A percentile compares a stretch with the other conserved stretches of the same genome.
Evolutionary conservation across 2,888 invertebrate species (phyloP).

Genomic region (Ormyrus thymus): DNA sequence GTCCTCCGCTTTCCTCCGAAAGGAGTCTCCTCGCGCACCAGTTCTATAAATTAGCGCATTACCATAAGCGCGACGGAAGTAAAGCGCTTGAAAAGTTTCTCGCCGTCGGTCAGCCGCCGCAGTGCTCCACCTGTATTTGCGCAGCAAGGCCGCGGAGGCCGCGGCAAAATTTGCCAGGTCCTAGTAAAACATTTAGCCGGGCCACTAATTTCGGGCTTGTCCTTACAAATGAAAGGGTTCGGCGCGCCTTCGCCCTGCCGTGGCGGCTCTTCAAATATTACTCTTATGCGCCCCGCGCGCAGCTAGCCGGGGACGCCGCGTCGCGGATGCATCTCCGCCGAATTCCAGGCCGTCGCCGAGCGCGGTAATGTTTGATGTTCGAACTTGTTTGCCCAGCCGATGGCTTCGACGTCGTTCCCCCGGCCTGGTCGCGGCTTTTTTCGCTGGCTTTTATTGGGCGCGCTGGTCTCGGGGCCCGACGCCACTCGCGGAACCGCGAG

Average conservation of each 20-base stretch:
- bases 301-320: neutral
- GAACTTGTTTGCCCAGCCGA: conserved; percentile 65
- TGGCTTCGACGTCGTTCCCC: conserved; percentile 32
- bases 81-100: too few species aligned
- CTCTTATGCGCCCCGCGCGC: conserved; percentile 62
- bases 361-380: conserved; percentile 64
- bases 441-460: neutral
- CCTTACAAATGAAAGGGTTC: conserved; percentile 73
- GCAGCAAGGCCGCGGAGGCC: neutral
- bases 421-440: neutral
- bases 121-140: conserved; percentile 43
- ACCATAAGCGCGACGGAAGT: too few species aligned
- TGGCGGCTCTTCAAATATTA: conserved; percentile 71
- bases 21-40: too few species aligned
- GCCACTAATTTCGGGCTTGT: conserved; percentile 72
- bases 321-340: conserved; percentile 43
- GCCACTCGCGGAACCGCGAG: conserved; percentile 5
- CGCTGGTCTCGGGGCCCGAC: neutral
- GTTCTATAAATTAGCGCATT: too few species aligned
- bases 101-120: too few species aligned
- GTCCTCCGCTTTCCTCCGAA: too few species aligned
- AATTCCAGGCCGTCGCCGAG: conserved; percentile 54
- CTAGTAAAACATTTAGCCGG: conserved; percentile 65
- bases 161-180: conserved; percentile 55
- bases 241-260: conserved; percentile 65